Evolutionary conservation across 2,797 vertebrate genomes (phyloP), one percentile per base, ranked within the genome.

Genomic region (Lacerta agilis): DNA sequence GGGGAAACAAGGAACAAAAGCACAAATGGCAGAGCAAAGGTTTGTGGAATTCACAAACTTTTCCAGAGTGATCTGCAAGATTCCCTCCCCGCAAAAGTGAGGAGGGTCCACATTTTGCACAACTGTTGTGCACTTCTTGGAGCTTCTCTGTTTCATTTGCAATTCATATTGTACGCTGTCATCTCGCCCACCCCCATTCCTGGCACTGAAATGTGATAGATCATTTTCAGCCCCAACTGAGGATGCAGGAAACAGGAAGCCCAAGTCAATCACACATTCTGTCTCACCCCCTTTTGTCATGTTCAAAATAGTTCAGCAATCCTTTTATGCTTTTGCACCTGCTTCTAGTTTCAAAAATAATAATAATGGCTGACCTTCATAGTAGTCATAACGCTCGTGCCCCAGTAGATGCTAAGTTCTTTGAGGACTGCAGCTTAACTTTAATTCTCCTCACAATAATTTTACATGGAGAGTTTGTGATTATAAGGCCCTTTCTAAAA

Each of bases 401-500:
- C 58, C 43, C 29, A n/a, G 11, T 3, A 36, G 81, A 8, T 73
- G 25, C 49, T 33, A 38, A 33, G n/a, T 45, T 20, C n/a, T 72
- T 55, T 55, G 43, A 58, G 43, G 20, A 72, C 38, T 29, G 72
- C 69, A 76, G 33, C 49, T 36, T 41, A 27, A 8, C 55, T 85
- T 88, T 89, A 29, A 67, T 81, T 75, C 55, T 81, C 67, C 5
- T 58, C 38, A 69, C 41, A 81, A 75, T 41, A 29, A 36, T 89
- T 89, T 72, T 79, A 25, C 58, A 81, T 72, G 75, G 80, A 69
- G 41, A 77, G 5, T 27, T 3, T 36, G 29, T 43, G 8, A 18
- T 36, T 75, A 79, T 58, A 29, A 36, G 23, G 8, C 11, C 43
- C 33, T 23, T 73, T 72, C 55, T 38, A 33, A 86, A 49, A 49